Percentiles rank a stretch among this genome's conserved stretches.
Evolutionary conservation across 2,888 invertebrate species (phyloP).

Genomic region (Herminia tarsipennalis): DNA sequence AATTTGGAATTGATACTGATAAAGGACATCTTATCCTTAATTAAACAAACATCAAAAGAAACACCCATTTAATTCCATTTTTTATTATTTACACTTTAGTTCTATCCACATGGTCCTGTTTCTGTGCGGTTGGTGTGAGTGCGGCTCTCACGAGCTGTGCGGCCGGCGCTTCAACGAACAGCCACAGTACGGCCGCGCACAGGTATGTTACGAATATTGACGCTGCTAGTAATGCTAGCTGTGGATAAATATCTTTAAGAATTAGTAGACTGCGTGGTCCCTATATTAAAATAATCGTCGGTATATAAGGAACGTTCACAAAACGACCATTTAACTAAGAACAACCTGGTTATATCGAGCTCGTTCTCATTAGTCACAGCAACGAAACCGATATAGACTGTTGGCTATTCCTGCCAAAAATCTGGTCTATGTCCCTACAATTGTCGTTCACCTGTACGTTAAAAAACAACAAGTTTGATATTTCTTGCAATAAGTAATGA

Average conservation of each 20-base stretch:
- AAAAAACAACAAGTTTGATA: no score
- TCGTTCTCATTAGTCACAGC: no score
- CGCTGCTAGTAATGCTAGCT: conserved; percentile 56
- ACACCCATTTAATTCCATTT: no score
- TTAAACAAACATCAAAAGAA: no score
- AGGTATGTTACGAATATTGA: conserved; percentile 58
- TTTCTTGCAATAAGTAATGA: no score
- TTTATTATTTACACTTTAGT: conserved; percentile 6
- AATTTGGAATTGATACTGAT: no score
- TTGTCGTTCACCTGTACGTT: no score
- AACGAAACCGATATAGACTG: no score
- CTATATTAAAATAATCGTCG: neutral
- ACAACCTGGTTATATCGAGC: no score
- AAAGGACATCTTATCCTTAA: no score
- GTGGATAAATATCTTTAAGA: conserved; percentile 11
- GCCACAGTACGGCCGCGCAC: conserved; percentile 54
- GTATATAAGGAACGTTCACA: neutral
- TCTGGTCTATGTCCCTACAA: no score
- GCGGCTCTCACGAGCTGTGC: conserved; percentile 44
- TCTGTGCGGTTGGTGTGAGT: conserved; percentile 21
- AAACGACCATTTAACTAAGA: neutral
- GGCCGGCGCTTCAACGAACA: conserved; percentile 63
- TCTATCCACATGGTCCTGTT: neutral
- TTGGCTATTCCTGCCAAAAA: no score
- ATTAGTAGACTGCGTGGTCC: neutral